Evolutionary conservation across 2,888 invertebrate species (phyloP).

Genomic region (Liodrosophila aerea): DNA sequence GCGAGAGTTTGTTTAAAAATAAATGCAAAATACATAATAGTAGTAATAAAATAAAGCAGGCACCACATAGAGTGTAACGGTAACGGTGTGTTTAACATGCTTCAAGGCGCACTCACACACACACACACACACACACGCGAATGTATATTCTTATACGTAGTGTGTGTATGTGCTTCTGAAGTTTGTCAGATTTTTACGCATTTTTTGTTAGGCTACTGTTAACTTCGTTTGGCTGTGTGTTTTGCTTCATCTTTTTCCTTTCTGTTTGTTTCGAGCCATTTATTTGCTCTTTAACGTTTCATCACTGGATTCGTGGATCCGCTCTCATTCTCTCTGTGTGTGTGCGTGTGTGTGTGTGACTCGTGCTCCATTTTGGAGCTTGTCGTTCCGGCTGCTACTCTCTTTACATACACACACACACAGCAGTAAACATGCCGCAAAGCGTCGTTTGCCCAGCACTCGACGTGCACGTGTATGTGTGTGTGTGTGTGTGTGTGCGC

Average conservation of each 20-base stretch:
- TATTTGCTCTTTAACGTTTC: slow-evolving; percentile 72
- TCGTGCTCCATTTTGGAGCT: slow-evolving; percentile 41
- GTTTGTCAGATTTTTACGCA: slow-evolving; percentile 41
- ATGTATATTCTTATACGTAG: neutral
- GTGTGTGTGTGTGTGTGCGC: slow-evolving; percentile 32
- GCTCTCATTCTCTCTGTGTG: neutral
- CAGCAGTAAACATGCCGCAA: slow-evolving; percentile 53
- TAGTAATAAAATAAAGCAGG: slow-evolving; percentile 9
- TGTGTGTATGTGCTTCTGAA: slow-evolving; percentile 18
- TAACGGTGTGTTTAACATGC: slow-evolving; percentile 18
- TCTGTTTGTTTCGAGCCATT: slow-evolving; percentile 67
- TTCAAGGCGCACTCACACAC: slow-evolving; percentile 15
- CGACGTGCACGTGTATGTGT: slow-evolving; percentile 31
- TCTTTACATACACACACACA: slow-evolving; percentile 22
- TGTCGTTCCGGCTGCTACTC: slow-evolving; percentile 60
- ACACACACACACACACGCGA: slow-evolving; percentile 6
- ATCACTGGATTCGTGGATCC: slow-evolving; percentile 30
- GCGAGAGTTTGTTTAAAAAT: slow-evolving; percentile 23
- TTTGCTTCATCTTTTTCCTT: slow-evolving; percentile 51
- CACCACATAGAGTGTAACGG: slow-evolving; percentile 5
- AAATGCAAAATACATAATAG: slow-evolving; percentile 11
- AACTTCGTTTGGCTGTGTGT: slow-evolving; percentile 33
- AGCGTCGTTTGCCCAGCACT: slow-evolving; percentile 69
- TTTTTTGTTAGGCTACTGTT: slow-evolving; percentile 15
- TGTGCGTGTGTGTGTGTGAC: slow-evolving; percentile 10